phyloP scores from a whole-genome alignment of 2,113 vertebrate species.

The Xerus inauris region DNA sequence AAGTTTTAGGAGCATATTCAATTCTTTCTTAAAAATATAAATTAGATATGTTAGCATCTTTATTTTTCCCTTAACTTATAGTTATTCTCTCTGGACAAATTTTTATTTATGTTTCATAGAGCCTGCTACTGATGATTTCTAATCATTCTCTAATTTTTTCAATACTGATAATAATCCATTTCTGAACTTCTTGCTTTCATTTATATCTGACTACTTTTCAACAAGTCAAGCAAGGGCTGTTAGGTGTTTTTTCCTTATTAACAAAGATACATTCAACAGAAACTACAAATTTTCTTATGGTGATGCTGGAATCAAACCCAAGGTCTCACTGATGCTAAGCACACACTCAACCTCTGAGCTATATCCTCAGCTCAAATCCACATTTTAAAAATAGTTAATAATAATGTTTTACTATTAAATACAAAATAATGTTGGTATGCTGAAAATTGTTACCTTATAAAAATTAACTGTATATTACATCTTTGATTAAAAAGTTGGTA shows the following conservation, averaged over 20 bases:
- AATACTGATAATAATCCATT: background rate
- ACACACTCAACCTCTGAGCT: background rate
- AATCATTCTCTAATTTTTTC: background rate
- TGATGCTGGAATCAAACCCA: background rate
- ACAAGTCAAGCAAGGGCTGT: fast-evolving
- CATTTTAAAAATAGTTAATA: background rate
- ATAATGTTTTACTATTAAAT: background rate
- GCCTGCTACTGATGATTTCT: background rate
- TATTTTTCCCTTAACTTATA: background rate
- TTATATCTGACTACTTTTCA: background rate
- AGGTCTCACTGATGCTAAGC: background rate
- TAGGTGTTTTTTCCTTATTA: background rate
- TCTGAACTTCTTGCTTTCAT: background rate
- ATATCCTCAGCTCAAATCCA: background rate
- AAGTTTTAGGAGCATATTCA: background rate
- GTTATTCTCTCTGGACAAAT: background rate
- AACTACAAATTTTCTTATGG: background rate
- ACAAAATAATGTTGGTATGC: background rate
- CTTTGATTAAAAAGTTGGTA: background rate
- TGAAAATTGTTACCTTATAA: background rate
- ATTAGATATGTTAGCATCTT: background rate
- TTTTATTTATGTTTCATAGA: background rate
- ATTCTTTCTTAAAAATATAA: background rate
- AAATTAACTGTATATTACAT: background rate
- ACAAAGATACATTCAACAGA: background rate